Evolutionary conservation across 2,113 vertebrate species (phyloP).

Genomic region (Ciconia stormi): DNA sequence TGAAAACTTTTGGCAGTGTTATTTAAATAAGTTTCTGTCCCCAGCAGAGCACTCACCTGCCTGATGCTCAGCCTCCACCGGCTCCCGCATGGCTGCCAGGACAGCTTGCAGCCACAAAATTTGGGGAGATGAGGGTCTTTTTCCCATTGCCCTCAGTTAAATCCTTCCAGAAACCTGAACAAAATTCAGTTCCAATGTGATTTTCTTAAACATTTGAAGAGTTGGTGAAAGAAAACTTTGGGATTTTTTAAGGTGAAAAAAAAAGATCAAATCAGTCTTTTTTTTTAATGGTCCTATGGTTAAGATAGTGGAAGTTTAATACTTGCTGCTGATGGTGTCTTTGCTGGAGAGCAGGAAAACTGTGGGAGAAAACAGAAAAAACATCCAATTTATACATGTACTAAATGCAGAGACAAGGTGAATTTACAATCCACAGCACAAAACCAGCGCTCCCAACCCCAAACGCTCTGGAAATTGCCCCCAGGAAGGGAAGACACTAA

Average conservation of each 20-base stretch:
- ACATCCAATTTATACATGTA: neutral
- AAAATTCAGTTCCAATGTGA: neutral
- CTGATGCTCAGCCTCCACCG: neutral
- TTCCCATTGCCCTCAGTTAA: neutral
- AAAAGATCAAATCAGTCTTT: neutral
- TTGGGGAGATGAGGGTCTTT: neutral
- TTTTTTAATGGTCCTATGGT: neutral
- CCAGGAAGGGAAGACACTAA: neutral
- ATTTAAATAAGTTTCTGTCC: neutral
- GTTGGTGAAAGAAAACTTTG: neutral
- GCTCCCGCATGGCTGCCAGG: accelerated
- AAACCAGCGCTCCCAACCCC: neutral
- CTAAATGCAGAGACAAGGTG: neutral
- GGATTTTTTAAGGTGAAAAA: neutral
- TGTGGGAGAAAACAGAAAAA: neutral
- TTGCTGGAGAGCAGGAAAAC: neutral
- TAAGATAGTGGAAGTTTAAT: neutral
- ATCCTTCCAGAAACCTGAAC: neutral
- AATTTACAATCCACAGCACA: neutral
- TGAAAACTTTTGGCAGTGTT: neutral
- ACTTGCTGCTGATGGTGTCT: neutral
- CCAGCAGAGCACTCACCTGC: neutral
- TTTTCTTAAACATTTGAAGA: neutral
- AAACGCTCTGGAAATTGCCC: neutral
- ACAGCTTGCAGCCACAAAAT: neutral